Conservation (phyloP, 2,797 vertebrate species). For the Cuniculus paca region DNA sequence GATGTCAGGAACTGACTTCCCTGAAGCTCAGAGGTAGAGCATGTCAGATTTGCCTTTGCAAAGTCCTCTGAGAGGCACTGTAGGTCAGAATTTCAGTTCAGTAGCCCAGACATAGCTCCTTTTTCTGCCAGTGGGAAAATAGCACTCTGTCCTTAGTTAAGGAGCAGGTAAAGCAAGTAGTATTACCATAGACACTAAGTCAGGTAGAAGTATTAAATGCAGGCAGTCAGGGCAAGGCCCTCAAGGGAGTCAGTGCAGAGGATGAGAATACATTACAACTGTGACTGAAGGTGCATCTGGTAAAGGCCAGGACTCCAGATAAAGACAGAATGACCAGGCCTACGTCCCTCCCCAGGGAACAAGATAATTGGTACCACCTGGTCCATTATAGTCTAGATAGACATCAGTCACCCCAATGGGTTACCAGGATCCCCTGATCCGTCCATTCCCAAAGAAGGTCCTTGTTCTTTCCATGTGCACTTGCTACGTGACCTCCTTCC, state of each 20-base stretch:
- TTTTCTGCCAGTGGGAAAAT: not conserved
- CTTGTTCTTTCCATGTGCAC: not conserved
- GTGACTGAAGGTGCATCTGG: not conserved
- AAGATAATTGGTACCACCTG: not conserved
- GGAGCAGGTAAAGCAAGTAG: not conserved
- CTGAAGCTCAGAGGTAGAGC: not conserved
- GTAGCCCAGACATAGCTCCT: not conserved
- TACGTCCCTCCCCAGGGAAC: too few relatives aligned
- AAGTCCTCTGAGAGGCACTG: not conserved
- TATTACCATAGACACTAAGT: not conserved
- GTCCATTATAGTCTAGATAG: too few relatives aligned
- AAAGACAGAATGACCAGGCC: not conserved
- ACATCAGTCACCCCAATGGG: not conserved
- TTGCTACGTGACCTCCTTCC: not conserved
- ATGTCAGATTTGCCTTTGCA: not conserved
- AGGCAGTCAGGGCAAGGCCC: not conserved
- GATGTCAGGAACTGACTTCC: not conserved
- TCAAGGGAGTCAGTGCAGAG: not conserved
- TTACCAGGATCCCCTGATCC: not conserved
- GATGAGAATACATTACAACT: not conserved
- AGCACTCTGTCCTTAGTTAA: not conserved
- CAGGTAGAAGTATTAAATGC: not conserved
- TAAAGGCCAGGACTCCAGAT: not conserved
- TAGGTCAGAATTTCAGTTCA: not conserved
- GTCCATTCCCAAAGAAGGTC: not conserved